Evolutionary conservation across 2,113 vertebrate species (phyloP), one percentile per base, ranked within the genome.

Genomic region (Aptenodytes patagonicus): DNA sequence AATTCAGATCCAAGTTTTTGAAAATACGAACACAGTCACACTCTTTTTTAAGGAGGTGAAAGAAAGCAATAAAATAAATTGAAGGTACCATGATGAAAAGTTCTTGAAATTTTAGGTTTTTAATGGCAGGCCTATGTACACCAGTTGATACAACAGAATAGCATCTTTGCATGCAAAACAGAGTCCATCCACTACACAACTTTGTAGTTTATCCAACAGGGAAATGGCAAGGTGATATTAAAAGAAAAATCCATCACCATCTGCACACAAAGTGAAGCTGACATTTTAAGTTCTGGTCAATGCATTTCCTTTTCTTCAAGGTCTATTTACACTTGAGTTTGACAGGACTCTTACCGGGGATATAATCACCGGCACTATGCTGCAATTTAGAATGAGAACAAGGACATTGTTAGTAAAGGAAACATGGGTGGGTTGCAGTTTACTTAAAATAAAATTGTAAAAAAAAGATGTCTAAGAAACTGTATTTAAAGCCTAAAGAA

Each of bases 351-450:
- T 90, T 92, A 83, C 69, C 51, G 61, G 26, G 68, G 51, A 78
- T 92, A 52, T 84, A 94, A 96, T 94, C 83, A 87, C 7, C 0
- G 2, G 31, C 25, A 70, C 14, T 82, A 87, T 2, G 1, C 5
- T 75, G 18, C 72, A 82, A 91, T 95, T 97, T 71, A 72, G 86
- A 92, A 85, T 47, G 36, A 65, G 76, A 95, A 89, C 32, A 78
- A 86, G 69, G 38, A 77, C 49, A 40, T 79, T 75, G 89, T 75
- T 73, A 89, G 46, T 57, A 95, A 94, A 84, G 54, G 72, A 44
- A 84, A 81, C 72, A 82, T 20, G 28, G 66, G 66, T 49, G 47
- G 54, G 44, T 79, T 93, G 58, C 26, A 83, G 51, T 85, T 94
- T 73, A 78, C 52, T 71, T 90, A 73, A 91, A 95, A 90, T 54